Percentiles rank a stretch among this genome's conserved stretches.
These are phyloP conservation scores for Hestina assimilis DNA, from an alignment of 1,140 invertebrate genomes.

Conservation along the genomic window DNA sequence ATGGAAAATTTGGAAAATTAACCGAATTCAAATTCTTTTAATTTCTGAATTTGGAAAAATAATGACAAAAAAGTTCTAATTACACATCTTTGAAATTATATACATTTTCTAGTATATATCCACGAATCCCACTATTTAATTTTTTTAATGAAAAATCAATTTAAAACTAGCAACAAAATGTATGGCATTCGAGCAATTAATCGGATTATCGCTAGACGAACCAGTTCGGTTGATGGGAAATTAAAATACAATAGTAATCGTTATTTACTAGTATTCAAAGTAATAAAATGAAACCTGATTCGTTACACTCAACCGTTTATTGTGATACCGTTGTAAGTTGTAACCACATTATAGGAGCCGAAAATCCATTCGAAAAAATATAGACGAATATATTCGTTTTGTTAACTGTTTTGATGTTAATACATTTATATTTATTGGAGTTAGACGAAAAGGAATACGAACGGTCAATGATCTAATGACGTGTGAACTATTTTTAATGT, in stretches of 20 bases:
- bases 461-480: too few relatives aligned
- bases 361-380: not conserved
- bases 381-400: not conserved
- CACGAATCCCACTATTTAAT: too few relatives aligned
- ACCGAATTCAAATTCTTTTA: too few relatives aligned
- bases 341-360: not conserved
- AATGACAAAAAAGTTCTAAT: too few relatives aligned
- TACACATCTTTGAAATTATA: too few relatives aligned
- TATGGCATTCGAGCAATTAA: conserved; percentile 3
- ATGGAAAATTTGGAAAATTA: too few relatives aligned
- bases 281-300: not conserved
- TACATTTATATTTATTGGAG: too few relatives aligned
- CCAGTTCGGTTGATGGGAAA: not conserved
- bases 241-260: not conserved
- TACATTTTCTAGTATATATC: too few relatives aligned
- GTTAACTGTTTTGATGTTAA: not conserved
- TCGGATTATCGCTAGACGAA: conserved; percentile 2
- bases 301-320: not conserved
- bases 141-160: not conserved
- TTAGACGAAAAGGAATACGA: too few relatives aligned
- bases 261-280: conserved; percentile 4
- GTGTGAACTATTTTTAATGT: too few relatives aligned
- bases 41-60: too few relatives aligned
- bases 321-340: not conserved
- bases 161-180: conserved; percentile 2